Percentiles rank a stretch among this genome's conserved stretches.
Conservation (phyloP, 1,140 invertebrate genomes). For the Drosophila quadrilineata region DNA sequence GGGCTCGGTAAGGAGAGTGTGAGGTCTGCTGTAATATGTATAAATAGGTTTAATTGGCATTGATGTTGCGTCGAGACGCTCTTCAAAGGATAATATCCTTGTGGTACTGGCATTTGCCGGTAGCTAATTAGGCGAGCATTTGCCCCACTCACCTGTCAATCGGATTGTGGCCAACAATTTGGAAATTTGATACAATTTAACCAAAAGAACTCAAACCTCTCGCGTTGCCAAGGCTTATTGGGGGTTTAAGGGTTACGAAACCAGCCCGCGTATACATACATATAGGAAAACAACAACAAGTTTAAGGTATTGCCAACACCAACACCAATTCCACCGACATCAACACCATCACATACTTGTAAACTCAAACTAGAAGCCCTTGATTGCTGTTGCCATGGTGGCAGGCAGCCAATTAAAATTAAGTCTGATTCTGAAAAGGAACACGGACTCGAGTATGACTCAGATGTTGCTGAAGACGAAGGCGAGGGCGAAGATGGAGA, state of each 20-base stretch:
- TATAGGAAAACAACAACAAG: no score
- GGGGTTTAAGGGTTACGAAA: conserved; percentile 32
- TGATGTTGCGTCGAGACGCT: conserved; percentile 15
- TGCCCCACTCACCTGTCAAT: conserved; percentile 33
- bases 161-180: conserved; percentile 40
- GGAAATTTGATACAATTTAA: conserved; percentile 54
- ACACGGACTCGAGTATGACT: not conserved
- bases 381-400: conserved; percentile 23
- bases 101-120: conserved; percentile 19
- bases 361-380: not conserved
- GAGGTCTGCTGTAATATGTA: conserved; percentile 36
- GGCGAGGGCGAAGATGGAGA: no score
- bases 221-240: conserved; percentile 47
- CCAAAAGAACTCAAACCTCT: conserved; percentile 33
- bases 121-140: conserved; percentile 58
- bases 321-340: no score
- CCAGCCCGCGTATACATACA: no score
- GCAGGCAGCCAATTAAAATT: conserved; percentile 34
- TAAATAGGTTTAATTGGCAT: conserved; percentile 61
- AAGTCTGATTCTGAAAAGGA: conserved; percentile 2
- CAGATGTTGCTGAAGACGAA: conserved; percentile 1
- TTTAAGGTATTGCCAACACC: no score
- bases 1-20: not conserved
- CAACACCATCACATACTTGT: not conserved
- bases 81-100: conserved; percentile 58